phyloP scores from a whole-genome alignment of 2,113 vertebrate species.

The Aleadryas rufinucha region DNA sequence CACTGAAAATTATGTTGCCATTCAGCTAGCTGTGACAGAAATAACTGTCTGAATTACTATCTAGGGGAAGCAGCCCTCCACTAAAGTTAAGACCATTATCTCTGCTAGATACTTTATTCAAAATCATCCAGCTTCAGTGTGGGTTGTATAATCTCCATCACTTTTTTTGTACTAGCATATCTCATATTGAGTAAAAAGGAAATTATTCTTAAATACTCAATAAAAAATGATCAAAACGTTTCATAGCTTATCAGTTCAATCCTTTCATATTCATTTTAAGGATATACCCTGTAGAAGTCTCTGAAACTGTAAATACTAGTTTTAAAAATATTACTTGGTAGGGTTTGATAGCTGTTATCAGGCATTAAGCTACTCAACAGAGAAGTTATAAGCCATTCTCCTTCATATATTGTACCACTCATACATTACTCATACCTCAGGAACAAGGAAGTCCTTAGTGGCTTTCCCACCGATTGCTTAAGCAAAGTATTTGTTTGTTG shows the following conservation, averaged over 20 bases:
- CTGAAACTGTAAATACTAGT: not conserved
- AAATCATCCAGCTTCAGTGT: constrained; percentile 14
- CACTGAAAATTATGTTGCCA: not conserved
- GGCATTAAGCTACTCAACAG: not conserved
- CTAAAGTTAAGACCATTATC: constrained; percentile 1
- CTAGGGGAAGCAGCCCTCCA: constrained; percentile 3
- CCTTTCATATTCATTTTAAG: not conserved
- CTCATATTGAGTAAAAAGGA: not conserved
- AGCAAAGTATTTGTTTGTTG: not conserved
- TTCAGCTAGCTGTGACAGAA: constrained; percentile 24
- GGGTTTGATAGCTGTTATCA: not conserved
- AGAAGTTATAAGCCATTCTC: not conserved
- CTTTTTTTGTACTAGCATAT: not conserved
- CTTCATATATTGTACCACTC: not conserved
- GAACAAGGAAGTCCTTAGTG: not conserved
- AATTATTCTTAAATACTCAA: not conserved
- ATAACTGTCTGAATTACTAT: constrained; percentile 18
- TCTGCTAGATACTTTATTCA: constrained; percentile 26
- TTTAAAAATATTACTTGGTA: not conserved
- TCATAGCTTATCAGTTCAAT: not conserved
- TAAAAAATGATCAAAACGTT: not conserved
- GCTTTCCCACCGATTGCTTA: not conserved
- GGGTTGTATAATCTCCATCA: not conserved
- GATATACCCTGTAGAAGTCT: not conserved
- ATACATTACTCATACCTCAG: not conserved